Conservation (phyloP, 37 sponge, comb jelly and placozoan genomes). For the Crambe crambe region DNA sequence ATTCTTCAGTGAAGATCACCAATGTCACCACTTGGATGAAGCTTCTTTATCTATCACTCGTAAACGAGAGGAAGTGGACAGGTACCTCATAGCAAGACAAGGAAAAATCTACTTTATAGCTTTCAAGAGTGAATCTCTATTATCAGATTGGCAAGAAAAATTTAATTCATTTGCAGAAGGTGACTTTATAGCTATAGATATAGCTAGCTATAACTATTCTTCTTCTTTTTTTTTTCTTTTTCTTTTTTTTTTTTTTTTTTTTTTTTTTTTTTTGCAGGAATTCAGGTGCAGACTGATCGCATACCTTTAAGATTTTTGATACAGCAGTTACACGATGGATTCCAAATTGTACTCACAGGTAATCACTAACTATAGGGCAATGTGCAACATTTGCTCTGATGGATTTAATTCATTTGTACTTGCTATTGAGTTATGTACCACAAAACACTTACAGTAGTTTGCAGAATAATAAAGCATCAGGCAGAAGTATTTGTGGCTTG, state of each 20-base stretch:
- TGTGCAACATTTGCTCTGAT: too few species aligned
- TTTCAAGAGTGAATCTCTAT: slow-evolving; percentile 14
- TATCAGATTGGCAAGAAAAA: slow-evolving; percentile 2
- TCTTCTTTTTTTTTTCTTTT: background rate
- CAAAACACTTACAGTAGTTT: too few species aligned
- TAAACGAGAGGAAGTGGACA: background rate
- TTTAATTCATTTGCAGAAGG: slow-evolving; percentile 15
- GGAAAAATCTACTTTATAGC: slow-evolving; percentile 1
- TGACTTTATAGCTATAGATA: too few species aligned
- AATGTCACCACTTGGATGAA: background rate
- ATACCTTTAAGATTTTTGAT: slow-evolving; percentile 17
- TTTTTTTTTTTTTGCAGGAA: too few species aligned
- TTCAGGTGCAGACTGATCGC: background rate
- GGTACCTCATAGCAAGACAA: slow-evolving; percentile 24
- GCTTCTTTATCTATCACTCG: slow-evolving; percentile 12
- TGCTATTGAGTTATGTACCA: too few species aligned
- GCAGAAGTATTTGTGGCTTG: too few species aligned
- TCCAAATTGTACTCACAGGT: slow-evolving; percentile 18
- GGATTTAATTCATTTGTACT: too few species aligned
- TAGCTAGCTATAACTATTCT: too few species aligned
- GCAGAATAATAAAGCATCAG: too few species aligned
- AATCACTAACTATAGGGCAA: too few species aligned
- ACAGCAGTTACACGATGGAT: background rate
- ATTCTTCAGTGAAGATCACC: slow-evolving; percentile 4
- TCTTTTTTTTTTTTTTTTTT: too few species aligned